A percentile compares a stretch with the other conserved stretches of the same genome.
Conservation (phyloP, 2,888 invertebrate genomes). For the Drosophila stalkeri region DNA sequence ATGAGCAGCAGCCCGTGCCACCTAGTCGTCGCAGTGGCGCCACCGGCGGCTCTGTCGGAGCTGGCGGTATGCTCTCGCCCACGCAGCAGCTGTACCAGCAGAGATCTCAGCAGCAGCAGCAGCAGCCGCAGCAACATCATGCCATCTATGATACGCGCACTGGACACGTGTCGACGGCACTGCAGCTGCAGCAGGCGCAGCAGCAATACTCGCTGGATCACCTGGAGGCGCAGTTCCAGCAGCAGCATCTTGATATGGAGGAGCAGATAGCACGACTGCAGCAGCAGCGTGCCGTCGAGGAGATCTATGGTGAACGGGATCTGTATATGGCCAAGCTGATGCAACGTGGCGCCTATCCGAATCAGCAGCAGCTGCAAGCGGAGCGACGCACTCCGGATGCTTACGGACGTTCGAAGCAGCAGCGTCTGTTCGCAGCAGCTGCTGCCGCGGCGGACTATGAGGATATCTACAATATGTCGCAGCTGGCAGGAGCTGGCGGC, state of each 20-base stretch:
- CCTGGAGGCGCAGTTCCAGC: conserved; percentile 81
- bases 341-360: conserved; percentile 79
- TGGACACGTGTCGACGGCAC: conserved; percentile 84
- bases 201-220: conserved; percentile 79
- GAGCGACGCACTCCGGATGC: conserved; percentile 94
- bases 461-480: conserved; percentile 89
- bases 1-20: conserved; percentile 75
- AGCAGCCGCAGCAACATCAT: conserved; percentile 83
- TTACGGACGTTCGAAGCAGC: conserved; percentile 89
- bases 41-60: conserved; percentile 31
- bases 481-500: conserved; percentile 68
- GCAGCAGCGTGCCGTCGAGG: conserved; percentile 80
- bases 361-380: conserved; percentile 76
- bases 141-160: conserved; percentile 87
- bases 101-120: conserved; percentile 75
- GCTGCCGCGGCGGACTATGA: conserved; percentile 88
- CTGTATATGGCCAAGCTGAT: conserved; percentile 84
- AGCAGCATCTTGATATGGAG: conserved; percentile 83
- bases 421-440: conserved; percentile 84
- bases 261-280: conserved; percentile 76
- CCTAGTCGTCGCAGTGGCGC: conserved; percentile 72
- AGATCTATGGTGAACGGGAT: conserved; percentile 84
- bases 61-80: conserved; percentile 78
- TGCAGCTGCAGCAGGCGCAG: conserved; percentile 81
- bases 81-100: conserved; percentile 83